Evolutionary conservation across 2,888 invertebrate species (phyloP).

Genomic region (Melipona bicolor): DNA sequence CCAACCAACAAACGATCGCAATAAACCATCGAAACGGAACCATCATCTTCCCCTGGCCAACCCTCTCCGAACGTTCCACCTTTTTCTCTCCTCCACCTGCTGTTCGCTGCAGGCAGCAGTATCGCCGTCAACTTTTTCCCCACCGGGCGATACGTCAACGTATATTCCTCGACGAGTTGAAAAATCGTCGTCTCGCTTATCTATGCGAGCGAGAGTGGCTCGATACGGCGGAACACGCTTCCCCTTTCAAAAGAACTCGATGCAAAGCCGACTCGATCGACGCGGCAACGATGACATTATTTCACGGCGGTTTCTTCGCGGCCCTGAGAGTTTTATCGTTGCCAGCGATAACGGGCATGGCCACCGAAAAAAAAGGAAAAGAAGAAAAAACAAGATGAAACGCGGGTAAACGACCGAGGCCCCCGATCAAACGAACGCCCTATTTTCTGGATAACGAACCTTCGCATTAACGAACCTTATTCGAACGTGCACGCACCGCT

Average conservation of each 20-base stretch:
- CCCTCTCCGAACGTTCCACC: neutral
- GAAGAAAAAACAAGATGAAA: neutral
- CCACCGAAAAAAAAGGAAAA: conserved; percentile 2
- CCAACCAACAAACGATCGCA: too few species aligned
- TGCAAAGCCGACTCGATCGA: neutral
- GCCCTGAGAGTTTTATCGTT: neutral
- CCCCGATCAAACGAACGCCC: conserved; percentile 30
- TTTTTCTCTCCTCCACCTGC: neutral
- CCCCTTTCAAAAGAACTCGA: conserved; percentile 26
- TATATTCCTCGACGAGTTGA: neutral
- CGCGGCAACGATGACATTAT: conserved; percentile 24
- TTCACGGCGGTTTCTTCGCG: conserved; percentile 1
- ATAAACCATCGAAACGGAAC: neutral
- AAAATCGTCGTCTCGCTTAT: conserved; percentile 9
- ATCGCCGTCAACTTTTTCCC: neutral
- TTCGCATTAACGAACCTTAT: conserved; percentile 35
- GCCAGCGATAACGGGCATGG: neutral
- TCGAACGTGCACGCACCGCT: conserved; percentile 26
- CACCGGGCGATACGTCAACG: neutral
- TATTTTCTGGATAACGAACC: conserved; percentile 44
- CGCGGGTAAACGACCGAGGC: conserved; percentile 11
- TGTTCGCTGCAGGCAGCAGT: too few species aligned
- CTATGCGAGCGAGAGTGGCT: conserved; percentile 14
- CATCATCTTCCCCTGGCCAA: neutral
- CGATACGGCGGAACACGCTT: conserved; percentile 24